A percentile compares a stretch with the other conserved stretches of the same genome.
These are phyloP conservation scores for Metopolophium dirhodum DNA, from an alignment of 1,140 invertebrate species.

Conservation along the genomic window DNA sequence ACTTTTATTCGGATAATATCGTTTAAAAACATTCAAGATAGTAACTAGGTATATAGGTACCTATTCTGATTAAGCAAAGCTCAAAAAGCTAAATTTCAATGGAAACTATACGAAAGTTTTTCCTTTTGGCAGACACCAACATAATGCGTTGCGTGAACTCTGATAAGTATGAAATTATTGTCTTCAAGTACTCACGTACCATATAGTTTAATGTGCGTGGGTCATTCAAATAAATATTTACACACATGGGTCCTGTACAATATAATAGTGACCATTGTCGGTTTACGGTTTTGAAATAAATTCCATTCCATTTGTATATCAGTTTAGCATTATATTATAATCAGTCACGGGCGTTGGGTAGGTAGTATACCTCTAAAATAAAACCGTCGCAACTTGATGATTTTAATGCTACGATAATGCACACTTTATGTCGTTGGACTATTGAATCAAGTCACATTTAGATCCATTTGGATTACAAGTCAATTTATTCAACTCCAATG, in stretches of 20 bases:
- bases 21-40: background rate
- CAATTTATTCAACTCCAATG: background rate
- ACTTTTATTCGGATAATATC: background rate
- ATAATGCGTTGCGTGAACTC: background rate
- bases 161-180: background rate
- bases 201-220: too few relatives aligned
- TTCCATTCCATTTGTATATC: background rate
- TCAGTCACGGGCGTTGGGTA: background rate
- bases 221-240: background rate
- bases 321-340: background rate
- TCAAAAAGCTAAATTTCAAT: background rate
- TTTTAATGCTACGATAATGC: background rate
- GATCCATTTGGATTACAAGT: background rate
- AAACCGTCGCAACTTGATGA: background rate
- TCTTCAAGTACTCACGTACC: background rate
- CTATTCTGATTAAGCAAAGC: background rate
- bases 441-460: background rate
- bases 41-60: background rate
- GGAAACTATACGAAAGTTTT: background rate
- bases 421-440: background rate
- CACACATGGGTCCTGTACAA: too few relatives aligned
- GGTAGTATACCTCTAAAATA: background rate
- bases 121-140: background rate
- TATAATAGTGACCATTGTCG: too few relatives aligned
- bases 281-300: background rate